Evolutionary conservation across 2,113 vertebrate genomes (phyloP), one percentile per base, ranked within the genome.

Genomic region (Atractosteus spatula): DNA sequence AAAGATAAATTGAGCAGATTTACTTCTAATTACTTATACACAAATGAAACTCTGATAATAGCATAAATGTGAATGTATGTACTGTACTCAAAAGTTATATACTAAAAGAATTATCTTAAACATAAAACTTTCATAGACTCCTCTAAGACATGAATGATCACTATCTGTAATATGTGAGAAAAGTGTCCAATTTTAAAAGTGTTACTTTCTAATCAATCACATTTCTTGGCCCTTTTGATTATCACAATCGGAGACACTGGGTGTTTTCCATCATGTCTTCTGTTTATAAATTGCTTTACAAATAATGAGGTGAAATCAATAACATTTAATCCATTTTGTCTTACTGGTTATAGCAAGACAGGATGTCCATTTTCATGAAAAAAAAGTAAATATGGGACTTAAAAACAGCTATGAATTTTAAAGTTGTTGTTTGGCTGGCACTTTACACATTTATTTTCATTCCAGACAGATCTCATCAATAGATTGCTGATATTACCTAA

Each of bases 11-110:
- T 69, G 69, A 80, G 75, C 70, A 77, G 76, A 82, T 77, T 1
- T 29, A 71, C 70, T 75, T 77, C 74, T 74, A 81, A 73, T 79
- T 75, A 84, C 79, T 82, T 76, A 66, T 78, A 84, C 82, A 86
- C 84, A 82, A 88, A 84, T 80, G 8, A 76, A 13, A 59, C 43
- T 12, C 57, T 70, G 67, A 62, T 80, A 83, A 80, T 73, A 76
- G 57, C 75, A 68, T 13, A 43, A 55, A 29, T n/a, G 47, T 51
- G 55, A 62, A 11, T 5, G 17, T 41, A 8, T 41, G 41, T 65
- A 69, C 61, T 63, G 12, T 13, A 69, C 41, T 55, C 12, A 62
- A 70, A 42, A 17, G 43, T 71, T 78, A 41, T 68, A 73, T 42
- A 45, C 70, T 14, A 72, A 55, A 75, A 73, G 16, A 57, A 17